Base-by-base conservation (phyloP, 2,113 vertebrate genomes). In the Phrynosoma blainvillii region DNA sequence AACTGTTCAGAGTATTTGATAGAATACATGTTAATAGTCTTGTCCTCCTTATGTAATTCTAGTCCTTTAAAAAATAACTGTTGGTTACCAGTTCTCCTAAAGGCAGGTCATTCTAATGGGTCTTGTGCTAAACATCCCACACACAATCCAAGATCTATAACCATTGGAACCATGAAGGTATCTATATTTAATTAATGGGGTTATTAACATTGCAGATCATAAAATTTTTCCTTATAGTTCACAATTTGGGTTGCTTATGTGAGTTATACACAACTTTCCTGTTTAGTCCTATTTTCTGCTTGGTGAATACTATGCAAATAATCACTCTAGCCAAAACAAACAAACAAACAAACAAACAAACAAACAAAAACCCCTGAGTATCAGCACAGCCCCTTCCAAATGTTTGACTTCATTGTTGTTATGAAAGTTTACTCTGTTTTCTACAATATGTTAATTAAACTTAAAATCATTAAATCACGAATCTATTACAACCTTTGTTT, bases 401-500 rank as follows among this genome's bases (percentile, higher is more conserved):
- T 23, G 27, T 32, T 62, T 30, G 21, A 27, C 40, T 65, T 54
- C n/a, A n/a, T n/a, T 25, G 21, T 30, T 30, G 32, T 75, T n/a
- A 16, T 27, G 23, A 66, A 87, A 68, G 27, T 68, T 78, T 52
- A 32, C 27, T 75, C 30, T 36, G 56, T 70, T 86, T 79, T 56
- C 73, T 78, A 6, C 36, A 68, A 66, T 16, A 0, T 86, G 27
- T 86, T 40, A 80, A 23, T 73, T 56, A 71, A 70, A 21, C 18
- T 73, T 25, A 40, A 40, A 70, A 79, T 56, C 13, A 16, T 42
- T 79, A n/a, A 87, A 68, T 8, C 82, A 86, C 30, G 47, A 92
- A 66, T 82, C 25, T 85, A 79, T 54, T 68, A 25, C 52, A 54
- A 65, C 16, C 4, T 92, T 90, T 92, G 1, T 79, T 88, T 93